Evolutionary conservation across 2,797 vertebrate genomes (phyloP).

Genomic region (Glossophaga mutica): DNA sequence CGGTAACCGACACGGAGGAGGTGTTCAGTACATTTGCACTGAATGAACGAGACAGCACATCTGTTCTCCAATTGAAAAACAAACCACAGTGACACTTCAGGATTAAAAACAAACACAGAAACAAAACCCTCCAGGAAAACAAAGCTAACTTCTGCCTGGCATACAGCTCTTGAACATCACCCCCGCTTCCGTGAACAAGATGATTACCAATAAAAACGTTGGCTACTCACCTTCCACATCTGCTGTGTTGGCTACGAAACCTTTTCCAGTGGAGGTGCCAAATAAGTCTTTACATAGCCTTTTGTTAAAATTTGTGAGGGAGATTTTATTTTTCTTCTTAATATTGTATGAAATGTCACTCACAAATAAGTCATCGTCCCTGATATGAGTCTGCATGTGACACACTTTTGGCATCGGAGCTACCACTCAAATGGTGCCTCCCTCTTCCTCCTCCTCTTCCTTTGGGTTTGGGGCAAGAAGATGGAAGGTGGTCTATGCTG

Average conservation of each 20-base stretch:
- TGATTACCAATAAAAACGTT: conserved; percentile 4
- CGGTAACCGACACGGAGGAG: neutral
- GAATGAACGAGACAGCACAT: neutral
- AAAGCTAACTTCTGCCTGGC: conserved; percentile 20
- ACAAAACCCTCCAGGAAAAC: neutral
- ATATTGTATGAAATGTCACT: neutral
- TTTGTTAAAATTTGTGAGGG: neutral
- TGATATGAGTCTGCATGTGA: neutral
- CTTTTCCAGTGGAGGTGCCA: neutral
- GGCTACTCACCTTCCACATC: conserved; percentile 27
- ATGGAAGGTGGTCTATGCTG: neutral
- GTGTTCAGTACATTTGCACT: fast-evolving
- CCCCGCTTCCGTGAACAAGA: neutral
- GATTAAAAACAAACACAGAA: conserved; percentile 10
- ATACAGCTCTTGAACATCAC: neutral
- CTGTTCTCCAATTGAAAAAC: neutral
- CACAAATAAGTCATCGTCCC: neutral
- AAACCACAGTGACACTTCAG: neutral
- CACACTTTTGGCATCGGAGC: neutral
- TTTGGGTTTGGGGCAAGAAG: neutral
- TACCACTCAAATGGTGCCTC: neutral
- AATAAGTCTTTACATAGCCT: neutral
- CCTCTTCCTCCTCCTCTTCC: neutral
- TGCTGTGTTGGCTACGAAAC: conserved; percentile 14
- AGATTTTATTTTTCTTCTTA: neutral